These are phyloP conservation scores for Strigops habroptila DNA, from an alignment of 2,113 vertebrate genomes.

Conservation along the genomic window DNA sequence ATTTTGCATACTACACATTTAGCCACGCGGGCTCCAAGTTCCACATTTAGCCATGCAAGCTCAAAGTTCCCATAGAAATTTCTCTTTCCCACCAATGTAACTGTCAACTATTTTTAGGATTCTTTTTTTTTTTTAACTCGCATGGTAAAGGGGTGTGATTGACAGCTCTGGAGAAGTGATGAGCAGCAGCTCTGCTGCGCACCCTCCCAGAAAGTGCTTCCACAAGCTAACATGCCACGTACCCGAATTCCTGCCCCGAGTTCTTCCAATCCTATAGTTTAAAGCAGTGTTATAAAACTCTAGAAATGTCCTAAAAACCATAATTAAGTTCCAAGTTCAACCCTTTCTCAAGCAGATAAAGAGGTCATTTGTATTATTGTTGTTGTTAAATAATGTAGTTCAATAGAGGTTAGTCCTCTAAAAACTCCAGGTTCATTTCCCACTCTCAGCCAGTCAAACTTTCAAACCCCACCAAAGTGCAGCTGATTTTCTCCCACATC, in stretches of 20 bases:
- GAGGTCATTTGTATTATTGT: neutral
- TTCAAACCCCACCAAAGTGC: neutral
- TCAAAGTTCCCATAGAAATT: conserved; percentile 6
- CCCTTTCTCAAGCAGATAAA: neutral
- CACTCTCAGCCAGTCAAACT: neutral
- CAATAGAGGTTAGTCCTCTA: neutral
- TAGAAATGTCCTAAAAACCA: neutral
- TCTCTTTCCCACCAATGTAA: neutral
- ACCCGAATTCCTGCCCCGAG: neutral
- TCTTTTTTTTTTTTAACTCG: neutral
- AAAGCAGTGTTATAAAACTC: neutral
- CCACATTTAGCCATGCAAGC: neutral
- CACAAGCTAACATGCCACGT: fast-evolving
- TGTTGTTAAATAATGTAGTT: neutral
- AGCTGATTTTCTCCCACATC: neutral
- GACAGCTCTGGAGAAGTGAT: conserved; percentile 17
- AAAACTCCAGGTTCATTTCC: neutral
- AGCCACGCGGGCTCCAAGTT: neutral
- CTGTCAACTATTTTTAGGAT: conserved; percentile 38
- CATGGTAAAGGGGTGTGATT: neutral
- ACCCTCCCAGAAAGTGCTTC: neutral
- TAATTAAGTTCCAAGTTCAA: neutral
- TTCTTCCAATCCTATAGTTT: neutral
- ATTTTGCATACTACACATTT: neutral
- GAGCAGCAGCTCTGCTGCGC: neutral